Evolutionary conservation across 2,888 invertebrate species (phyloP), one percentile per base, ranked within the genome.

Genomic region (Spodoptera picta): DNA sequence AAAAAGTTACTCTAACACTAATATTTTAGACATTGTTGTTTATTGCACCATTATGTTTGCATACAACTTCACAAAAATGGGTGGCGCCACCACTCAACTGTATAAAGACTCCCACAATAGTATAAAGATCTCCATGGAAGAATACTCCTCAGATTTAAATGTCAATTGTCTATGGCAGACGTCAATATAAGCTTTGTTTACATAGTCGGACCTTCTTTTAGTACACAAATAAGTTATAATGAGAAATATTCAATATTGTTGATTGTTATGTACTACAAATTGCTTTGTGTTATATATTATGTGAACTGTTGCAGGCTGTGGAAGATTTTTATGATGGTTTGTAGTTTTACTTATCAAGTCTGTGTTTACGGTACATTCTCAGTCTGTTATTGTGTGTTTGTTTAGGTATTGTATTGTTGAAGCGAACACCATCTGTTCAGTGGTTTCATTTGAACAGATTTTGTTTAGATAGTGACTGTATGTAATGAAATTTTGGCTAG

Each of bases 161-260:
- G 43, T 58, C 69, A 62, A 69, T 74, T 49, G 62, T 62, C 62
- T 62, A 44, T 59, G 42, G 10, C n/a, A 47, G 49, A 52, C 55
- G 71, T 69, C 75, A 75, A n/a, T 58, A 41, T 50, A n/a, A n/a
- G 36, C 41, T 57, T 43, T 64, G 49, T 67, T 64, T 64, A 57
- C 47, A 61, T 53, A 45, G 59, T 62, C 48, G 44, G 36, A 41
- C 24, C 31, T 50, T 19, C 47, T 65, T 59, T 43, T 43, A 48
- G 45, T 12, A 52, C 12, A 51, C 36, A 58, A 48, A 65, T 52
- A 48, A 42, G 36, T 56, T 52, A 46, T 56, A 62, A 47, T 49
- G 31, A 11, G 31, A 11, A 14, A 36, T 41, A 19, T 65, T 58
- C 24, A 60, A 59, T 67, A 51, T 67, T 45, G 31, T 14, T 24